Evolutionary conservation across 2,113 vertebrate species (phyloP).

Genomic region (Strix uralensis): DNA sequence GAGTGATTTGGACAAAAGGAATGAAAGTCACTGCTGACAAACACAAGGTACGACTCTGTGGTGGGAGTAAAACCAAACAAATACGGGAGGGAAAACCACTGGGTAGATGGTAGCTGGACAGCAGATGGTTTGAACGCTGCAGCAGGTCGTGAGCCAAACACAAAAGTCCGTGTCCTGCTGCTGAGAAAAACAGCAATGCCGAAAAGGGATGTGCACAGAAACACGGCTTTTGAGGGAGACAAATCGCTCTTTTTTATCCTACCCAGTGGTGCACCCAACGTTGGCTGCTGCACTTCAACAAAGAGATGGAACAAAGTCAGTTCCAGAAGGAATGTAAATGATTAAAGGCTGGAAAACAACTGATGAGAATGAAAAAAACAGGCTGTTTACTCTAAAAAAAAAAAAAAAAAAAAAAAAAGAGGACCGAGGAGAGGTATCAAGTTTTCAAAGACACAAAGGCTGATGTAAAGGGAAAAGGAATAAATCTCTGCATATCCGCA

Average conservation of each 20-base stretch:
- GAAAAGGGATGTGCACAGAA: fast-evolving
- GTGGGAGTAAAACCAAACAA: neutral
- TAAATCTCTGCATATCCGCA: neutral
- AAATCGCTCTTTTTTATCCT: too few species aligned
- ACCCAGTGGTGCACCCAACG: neutral
- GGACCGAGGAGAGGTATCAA: neutral
- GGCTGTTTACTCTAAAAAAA: neutral
- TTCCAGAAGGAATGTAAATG: neutral
- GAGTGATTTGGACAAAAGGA: too few species aligned
- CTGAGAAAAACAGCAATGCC: neutral
- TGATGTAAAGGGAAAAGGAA: neutral
- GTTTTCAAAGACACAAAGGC: neutral
- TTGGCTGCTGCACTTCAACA: neutral
- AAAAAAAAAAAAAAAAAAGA: too few species aligned
- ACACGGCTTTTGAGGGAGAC: neutral
- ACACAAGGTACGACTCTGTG: neutral
- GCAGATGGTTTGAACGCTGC: neutral
- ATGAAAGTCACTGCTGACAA: neutral
- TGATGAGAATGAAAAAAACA: neutral
- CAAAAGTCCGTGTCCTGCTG: fast-evolving
- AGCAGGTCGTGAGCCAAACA: fast-evolving
- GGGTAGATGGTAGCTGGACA: neutral
- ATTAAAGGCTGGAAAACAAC: neutral
- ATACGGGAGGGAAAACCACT: neutral
- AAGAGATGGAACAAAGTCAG: neutral